These are phyloP conservation scores for Eidolon dupreanum DNA, from an alignment of 2,797 vertebrate genomes.

Conservation along the genomic window DNA sequence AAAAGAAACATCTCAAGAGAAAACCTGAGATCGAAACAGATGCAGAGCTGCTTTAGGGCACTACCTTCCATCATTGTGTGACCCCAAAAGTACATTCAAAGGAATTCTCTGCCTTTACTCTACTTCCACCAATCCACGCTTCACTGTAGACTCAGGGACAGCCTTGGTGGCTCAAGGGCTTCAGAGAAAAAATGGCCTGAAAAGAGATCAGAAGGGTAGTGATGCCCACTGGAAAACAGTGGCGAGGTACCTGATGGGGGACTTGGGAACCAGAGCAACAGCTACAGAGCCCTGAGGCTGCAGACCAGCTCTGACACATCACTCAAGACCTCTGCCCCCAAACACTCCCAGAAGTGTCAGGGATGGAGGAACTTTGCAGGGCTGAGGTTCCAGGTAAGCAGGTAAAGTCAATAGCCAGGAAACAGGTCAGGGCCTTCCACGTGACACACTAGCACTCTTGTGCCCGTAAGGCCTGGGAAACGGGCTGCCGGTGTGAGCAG, in stretches of 20 bases:
- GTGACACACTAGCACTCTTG: background rate
- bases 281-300: background rate
- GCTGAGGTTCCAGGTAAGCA: background rate
- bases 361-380: background rate
- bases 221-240: background rate
- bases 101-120: background rate
- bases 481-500: background rate
- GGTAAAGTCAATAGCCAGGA: background rate
- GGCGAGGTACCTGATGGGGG: fast-evolving
- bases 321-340: background rate
- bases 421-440: background rate
- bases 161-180: background rate
- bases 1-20: background rate
- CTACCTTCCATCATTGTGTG: background rate
- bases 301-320: background rate
- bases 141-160: background rate
- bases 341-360: background rate
- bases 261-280: background rate
- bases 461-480: background rate
- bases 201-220: background rate
- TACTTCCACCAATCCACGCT: background rate
- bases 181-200: background rate
- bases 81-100: background rate
- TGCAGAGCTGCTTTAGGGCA: background rate
- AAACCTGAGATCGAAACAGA: background rate